These are phyloP conservation scores for Dexiosoma caninum DNA, from an alignment of 2,888 invertebrate genomes.

Conservation along the genomic window DNA sequence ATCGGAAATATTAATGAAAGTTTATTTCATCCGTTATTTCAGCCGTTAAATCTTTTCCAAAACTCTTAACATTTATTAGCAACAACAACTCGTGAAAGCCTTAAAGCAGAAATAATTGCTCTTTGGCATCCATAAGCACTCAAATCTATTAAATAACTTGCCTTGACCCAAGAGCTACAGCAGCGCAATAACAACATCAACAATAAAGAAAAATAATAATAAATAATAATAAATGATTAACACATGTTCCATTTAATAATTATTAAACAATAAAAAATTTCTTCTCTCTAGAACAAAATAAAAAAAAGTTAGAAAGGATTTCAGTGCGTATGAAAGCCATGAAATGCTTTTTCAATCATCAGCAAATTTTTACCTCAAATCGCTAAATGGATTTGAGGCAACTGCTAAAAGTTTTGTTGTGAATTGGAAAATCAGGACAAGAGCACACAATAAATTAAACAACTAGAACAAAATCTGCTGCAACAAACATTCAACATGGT, in stretches of 20 bases:
- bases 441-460: no score
- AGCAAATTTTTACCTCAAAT: not conserved
- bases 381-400: slow-evolving; percentile 15
- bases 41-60: not conserved
- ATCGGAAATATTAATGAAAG: not conserved
- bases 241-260: slow-evolving; percentile 30
- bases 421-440: not conserved
- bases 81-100: not conserved
- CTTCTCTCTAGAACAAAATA: not conserved
- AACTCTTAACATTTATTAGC: slow-evolving; percentile 4
- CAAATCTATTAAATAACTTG: not conserved
- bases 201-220: not conserved
- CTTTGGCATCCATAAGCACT: slow-evolving; percentile 5
- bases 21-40: not conserved
- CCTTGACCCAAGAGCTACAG: slow-evolving; percentile 38
- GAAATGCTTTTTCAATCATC: not conserved
- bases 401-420: slow-evolving; percentile 19
- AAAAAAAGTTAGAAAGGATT: slow-evolving; percentile 20
- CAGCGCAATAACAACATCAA: not conserved
- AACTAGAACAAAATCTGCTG: slow-evolving; percentile 9
- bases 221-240: slow-evolving; percentile 12
- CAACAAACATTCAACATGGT: slow-evolving; percentile 42
- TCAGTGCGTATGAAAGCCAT: not conserved
- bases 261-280: not conserved
- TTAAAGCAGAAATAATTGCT: not conserved